These are phyloP conservation scores for Gobionotothen gibberifrons DNA, from an alignment of 2,797 vertebrate genomes.

Conservation along the genomic window DNA sequence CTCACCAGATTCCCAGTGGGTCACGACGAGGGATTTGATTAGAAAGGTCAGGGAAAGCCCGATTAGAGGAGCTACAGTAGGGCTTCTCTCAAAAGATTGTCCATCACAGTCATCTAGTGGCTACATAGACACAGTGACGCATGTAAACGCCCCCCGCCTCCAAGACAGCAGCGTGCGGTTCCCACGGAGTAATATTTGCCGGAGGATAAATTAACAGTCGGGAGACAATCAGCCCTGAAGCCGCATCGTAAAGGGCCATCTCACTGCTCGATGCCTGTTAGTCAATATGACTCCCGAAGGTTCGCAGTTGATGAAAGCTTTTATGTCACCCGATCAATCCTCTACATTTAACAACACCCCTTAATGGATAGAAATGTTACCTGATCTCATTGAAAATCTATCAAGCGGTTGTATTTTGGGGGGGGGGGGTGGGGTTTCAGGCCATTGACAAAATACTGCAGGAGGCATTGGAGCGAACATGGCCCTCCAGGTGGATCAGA, in stretches of 20 bases:
- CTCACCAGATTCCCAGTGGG: conserved; percentile 25
- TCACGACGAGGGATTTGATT: conserved; percentile 43
- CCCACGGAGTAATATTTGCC: conserved; percentile 47
- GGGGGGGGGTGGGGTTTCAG: conserved; percentile 27
- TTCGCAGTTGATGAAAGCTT: conserved; percentile 40
- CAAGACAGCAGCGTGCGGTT: conserved; percentile 34
- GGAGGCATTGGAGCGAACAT: conserved; percentile 33
- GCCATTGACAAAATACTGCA: conserved; percentile 37
- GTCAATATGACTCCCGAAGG: conserved; percentile 63
- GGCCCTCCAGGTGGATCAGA: conserved; percentile 65
- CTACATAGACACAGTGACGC: conserved; percentile 40
- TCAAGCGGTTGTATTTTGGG: conserved; percentile 25
- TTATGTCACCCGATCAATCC: conserved; percentile 66
- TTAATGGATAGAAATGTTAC: conserved; percentile 66
- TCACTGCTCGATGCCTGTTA: conserved; percentile 53
- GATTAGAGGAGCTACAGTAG: conserved; percentile 41
- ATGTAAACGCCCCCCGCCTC: conserved; percentile 21
- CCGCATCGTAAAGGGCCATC: conserved; percentile 63
- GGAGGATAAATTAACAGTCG: conserved; percentile 69
- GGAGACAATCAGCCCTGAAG: conserved; percentile 67
- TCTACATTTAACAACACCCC: conserved; percentile 51
- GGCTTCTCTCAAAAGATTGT: conserved; percentile 49
- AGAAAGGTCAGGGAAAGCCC: conserved; percentile 37
- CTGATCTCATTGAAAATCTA: conserved; percentile 56
- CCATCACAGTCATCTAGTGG: conserved; percentile 50